Evolutionary conservation across 2,888 invertebrate species (phyloP).

Genomic region (Scaptomyza parva): DNA sequence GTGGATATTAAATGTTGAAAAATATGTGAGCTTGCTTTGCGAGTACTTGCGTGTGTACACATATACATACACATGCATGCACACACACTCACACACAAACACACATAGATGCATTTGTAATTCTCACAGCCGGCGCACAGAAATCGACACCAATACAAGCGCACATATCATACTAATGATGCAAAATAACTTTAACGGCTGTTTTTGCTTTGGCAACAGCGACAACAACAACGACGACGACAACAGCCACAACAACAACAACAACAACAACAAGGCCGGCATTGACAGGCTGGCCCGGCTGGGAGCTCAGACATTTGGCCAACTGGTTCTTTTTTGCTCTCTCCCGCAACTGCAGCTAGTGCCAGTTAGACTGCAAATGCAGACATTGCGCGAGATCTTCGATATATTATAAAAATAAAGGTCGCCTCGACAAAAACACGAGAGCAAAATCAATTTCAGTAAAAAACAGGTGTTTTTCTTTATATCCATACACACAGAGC

Average conservation of each 20-base stretch:
- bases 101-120: conserved; percentile 57
- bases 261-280: conserved; percentile 41
- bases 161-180: conserved; percentile 81
- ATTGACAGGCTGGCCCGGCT: conserved; percentile 43
- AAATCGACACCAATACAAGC: conserved; percentile 73
- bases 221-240: not conserved
- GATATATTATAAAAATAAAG: conserved; percentile 59
- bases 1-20: conserved; percentile 74
- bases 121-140: conserved; percentile 70
- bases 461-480: conserved; percentile 69
- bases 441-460: conserved; percentile 34
- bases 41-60: conserved; percentile 6
- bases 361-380: conserved; percentile 51
- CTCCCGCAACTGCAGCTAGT: conserved; percentile 62
- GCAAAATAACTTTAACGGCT: conserved; percentile 83
- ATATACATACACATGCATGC: not conserved
- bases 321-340: conserved; percentile 71
- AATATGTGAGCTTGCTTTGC: conserved; percentile 59
- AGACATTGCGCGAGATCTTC: conserved; percentile 58
- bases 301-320: conserved; percentile 35
- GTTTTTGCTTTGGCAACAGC: conserved; percentile 40
- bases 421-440: conserved; percentile 44
- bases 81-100: conserved; percentile 2
- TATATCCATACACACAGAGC: not conserved
- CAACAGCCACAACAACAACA: conserved; percentile 17